These are phyloP conservation scores for Columba livia DNA, from an alignment of 2,113 vertebrate genomes.

Conservation along the genomic window DNA sequence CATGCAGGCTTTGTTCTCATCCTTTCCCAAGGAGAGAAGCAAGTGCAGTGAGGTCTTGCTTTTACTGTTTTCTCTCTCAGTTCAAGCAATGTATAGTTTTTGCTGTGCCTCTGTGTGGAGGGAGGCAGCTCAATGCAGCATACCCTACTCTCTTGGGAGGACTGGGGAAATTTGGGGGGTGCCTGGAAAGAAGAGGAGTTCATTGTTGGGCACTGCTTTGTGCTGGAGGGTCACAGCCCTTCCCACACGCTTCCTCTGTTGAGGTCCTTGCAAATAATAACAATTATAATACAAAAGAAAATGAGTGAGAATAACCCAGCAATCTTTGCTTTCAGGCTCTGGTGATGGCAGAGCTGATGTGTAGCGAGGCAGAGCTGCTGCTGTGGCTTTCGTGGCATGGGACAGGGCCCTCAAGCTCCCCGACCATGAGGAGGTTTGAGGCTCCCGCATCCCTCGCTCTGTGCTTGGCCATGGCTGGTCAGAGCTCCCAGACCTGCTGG, in stretches of 20 bases:
- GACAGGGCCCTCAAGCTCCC: background rate
- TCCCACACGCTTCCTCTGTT: background rate
- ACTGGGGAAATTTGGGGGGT: background rate
- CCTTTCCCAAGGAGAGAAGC: background rate
- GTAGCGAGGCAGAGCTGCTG: accelerated
- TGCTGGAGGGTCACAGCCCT: background rate
- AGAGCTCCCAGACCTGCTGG: accelerated
- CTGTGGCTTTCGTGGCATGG: background rate
- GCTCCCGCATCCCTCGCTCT: background rate
- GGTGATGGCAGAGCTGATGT: background rate
- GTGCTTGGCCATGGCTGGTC: background rate
- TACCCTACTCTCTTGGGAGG: background rate
- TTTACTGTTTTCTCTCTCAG: background rate
- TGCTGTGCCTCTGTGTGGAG: background rate
- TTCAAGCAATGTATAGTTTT: background rate
- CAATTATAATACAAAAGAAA: background rate
- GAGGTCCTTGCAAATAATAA: background rate
- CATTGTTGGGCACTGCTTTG: background rate
- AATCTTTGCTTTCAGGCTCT: background rate
- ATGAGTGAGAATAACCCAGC: background rate
- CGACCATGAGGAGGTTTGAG: background rate
- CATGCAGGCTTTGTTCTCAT: background rate
- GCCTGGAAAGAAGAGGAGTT: background rate
- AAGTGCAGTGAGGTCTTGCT: background rate
- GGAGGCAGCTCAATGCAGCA: accelerated